A percentile compares a stretch with the other conserved stretches of the same genome.
These are phyloP conservation scores for Mugil cephalus DNA, from an alignment of 2,113 vertebrate genomes.

Conservation along the genomic window DNA sequence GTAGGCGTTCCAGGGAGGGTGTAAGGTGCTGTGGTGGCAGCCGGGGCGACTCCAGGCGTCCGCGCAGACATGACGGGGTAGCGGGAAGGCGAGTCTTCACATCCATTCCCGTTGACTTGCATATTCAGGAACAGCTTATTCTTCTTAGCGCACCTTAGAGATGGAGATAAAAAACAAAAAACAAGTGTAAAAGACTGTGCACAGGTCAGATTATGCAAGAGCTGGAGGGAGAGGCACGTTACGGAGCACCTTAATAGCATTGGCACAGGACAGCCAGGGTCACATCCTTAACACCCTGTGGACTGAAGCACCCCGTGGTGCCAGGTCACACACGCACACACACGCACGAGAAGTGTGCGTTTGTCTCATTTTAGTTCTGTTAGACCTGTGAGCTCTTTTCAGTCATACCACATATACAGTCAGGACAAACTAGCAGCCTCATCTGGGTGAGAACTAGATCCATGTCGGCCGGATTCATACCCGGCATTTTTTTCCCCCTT, in stretches of 20 bases:
- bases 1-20: constrained; percentile 84
- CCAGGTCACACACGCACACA: constrained; percentile 16
- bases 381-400: constrained; percentile 17
- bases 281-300: constrained; percentile 59
- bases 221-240: constrained; percentile 28
- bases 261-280: constrained; percentile 44
- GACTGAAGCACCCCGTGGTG: constrained; percentile 1
- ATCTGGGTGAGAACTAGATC: constrained; percentile 19
- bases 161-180: constrained; percentile 9
- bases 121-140: constrained; percentile 82
- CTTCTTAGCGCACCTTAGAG: constrained; percentile 88
- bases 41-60: constrained; percentile 64
- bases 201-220: constrained; percentile 43
- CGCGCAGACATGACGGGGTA: constrained; percentile 75
- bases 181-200: background rate
- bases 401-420: background rate
- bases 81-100: constrained; percentile 83
- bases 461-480: constrained; percentile 34
- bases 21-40: constrained; percentile 73
- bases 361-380: background rate
- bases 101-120: constrained; percentile 81
- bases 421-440: constrained; percentile 21
- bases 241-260: constrained; percentile 48
- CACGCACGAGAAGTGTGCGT: background rate
- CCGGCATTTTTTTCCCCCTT: background rate